These are phyloP conservation scores for Selene dorsalis DNA, from an alignment of 2,797 vertebrate species.

Conservation along the genomic window DNA sequence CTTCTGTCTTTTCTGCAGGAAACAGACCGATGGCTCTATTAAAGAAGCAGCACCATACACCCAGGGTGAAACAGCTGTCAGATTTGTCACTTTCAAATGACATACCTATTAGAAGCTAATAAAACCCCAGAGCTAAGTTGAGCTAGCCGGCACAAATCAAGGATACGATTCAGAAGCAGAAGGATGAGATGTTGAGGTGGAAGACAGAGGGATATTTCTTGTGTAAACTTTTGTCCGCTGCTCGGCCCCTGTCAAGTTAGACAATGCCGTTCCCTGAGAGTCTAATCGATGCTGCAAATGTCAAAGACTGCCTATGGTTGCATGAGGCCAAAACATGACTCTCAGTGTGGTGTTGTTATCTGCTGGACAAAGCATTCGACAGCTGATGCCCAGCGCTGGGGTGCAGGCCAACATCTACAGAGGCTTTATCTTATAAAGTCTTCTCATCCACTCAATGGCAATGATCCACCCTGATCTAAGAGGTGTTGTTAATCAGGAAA, in stretches of 20 bases:
- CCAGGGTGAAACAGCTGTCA: slow-evolving; percentile 81
- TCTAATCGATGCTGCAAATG: slow-evolving; percentile 83
- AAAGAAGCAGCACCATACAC: slow-evolving; percentile 70
- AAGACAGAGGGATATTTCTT: slow-evolving; percentile 70
- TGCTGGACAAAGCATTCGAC: slow-evolving; percentile 67
- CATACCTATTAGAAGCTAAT: slow-evolving; percentile 84
- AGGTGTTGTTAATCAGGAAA: slow-evolving; percentile 54
- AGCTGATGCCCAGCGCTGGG: slow-evolving; percentile 58
- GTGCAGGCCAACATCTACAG: slow-evolving; percentile 62
- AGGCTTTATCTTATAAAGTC: slow-evolving; percentile 55
- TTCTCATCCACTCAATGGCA: slow-evolving; percentile 61
- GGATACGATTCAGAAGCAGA: slow-evolving; percentile 63
- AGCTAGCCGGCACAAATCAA: slow-evolving; percentile 77
- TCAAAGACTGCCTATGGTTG: slow-evolving; percentile 75
- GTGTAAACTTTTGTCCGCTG: slow-evolving; percentile 73
- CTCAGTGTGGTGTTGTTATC: slow-evolving; percentile 62
- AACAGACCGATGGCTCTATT: slow-evolving; percentile 79
- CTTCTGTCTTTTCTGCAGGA: slow-evolving; percentile 74
- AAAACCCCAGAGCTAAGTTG: slow-evolving; percentile 77
- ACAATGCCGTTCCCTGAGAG: slow-evolving; percentile 75
- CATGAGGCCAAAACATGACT: slow-evolving; percentile 65
- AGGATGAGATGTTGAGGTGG: slow-evolving; percentile 71
- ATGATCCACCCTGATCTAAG: slow-evolving; percentile 59
- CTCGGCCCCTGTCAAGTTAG: slow-evolving; percentile 76
- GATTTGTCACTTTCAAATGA: slow-evolving; percentile 85